Conservation (phyloP, 2,797 vertebrate species). For the Cryptoprocta ferox region DNA sequence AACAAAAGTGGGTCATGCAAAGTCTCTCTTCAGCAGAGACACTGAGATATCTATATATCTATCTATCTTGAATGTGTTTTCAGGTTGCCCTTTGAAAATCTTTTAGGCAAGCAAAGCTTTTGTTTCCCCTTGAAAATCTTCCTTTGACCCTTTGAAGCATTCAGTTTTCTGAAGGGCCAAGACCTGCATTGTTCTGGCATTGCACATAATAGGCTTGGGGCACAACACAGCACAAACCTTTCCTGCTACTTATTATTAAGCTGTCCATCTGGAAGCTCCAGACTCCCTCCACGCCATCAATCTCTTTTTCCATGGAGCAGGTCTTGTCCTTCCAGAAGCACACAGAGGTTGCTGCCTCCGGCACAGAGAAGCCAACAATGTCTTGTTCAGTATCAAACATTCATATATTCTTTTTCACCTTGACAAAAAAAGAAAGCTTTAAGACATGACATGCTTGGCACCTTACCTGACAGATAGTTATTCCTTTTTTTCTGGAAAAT, state of each 20-base stretch:
- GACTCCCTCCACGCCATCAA: rapidly evolving
- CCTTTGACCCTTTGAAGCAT: background rate
- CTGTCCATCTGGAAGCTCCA: background rate
- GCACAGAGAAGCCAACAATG: background rate
- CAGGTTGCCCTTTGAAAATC: background rate
- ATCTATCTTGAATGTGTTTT: background rate
- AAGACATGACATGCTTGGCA: background rate
- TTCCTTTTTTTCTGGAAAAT: background rate
- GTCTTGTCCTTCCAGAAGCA: background rate
- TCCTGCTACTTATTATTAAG: background rate
- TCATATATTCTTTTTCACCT: background rate
- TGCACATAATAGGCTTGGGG: background rate
- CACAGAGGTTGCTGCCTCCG: background rate
- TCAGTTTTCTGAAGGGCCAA: background rate
- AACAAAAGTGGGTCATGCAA: background rate
- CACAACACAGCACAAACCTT: background rate
- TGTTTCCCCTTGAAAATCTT: background rate
- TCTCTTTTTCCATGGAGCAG: background rate
- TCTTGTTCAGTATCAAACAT: background rate
- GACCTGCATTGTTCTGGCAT: background rate
- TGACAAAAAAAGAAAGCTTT: background rate
- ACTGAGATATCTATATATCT: background rate
- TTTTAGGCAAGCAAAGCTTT: background rate
- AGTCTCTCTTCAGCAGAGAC: background rate
- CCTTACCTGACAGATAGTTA: background rate